Conservation (phyloP, 1,140 invertebrate genomes). For the Tribolium madens region DNA sequence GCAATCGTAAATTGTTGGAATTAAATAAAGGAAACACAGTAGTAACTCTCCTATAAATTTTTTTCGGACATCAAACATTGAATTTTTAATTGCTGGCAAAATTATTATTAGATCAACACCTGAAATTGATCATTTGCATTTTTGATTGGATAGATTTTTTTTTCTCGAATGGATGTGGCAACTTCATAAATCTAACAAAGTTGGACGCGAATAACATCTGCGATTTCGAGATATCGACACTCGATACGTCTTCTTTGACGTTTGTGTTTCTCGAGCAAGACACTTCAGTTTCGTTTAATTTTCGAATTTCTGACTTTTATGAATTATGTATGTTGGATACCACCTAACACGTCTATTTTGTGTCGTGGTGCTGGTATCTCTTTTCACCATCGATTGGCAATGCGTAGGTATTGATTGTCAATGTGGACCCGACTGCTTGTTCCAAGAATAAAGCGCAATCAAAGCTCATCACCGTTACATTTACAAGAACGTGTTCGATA, state of each 20-base stretch:
- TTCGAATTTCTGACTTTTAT: conserved; percentile 41
- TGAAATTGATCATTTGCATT: conserved; percentile 40
- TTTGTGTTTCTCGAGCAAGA: conserved; percentile 29
- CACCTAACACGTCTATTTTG: conserved; percentile 45
- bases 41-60: conserved; percentile 8
- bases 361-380: conserved; percentile 31
- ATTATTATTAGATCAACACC: conserved; percentile 27
- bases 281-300: conserved; percentile 36
- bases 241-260: conserved; percentile 50
- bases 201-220: conserved; percentile 46
- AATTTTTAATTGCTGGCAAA: conserved; percentile 19
- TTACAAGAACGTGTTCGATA: background rate
- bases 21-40: conserved; percentile 28
- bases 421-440: conserved; percentile 19
- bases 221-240: conserved; percentile 46
- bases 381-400: conserved; percentile 38
- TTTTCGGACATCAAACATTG: background rate
- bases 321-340: conserved; percentile 46
- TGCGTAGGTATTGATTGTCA: conserved; percentile 37
- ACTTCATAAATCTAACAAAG: conserved; percentile 52
- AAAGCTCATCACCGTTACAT: conserved; percentile 14
- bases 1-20: conserved; percentile 48
- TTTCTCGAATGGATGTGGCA: conserved; percentile 35
- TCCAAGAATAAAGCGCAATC: conserved; percentile 29
- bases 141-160: conserved; percentile 32